Conservation (phyloP, 2,113 vertebrate genomes). For the Morone chrysops region DNA sequence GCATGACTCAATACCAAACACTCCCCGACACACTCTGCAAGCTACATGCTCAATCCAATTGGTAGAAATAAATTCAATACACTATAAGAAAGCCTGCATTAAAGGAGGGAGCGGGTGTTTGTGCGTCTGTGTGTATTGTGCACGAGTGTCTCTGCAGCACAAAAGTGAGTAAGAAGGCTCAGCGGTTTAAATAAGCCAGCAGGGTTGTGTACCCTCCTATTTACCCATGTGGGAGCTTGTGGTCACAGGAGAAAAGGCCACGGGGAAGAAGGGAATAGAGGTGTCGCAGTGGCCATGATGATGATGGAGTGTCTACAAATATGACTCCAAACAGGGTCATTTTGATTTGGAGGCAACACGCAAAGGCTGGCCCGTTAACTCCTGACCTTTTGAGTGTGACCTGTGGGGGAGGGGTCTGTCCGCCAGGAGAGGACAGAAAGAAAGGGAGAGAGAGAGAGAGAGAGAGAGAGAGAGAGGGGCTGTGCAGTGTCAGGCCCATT, state of each 20-base stretch:
- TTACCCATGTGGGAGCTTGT: slow-evolving; percentile 69
- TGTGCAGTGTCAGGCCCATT: slow-evolving; percentile 88
- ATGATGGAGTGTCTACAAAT: slow-evolving; percentile 87
- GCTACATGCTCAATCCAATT: slow-evolving; percentile 68
- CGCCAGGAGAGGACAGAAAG: slow-evolving; percentile 70
- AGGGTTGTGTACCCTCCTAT: slow-evolving; percentile 72
- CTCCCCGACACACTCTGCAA: slow-evolving; percentile 71
- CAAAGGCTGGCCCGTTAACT: slow-evolving; percentile 85
- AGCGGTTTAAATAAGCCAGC: slow-evolving; percentile 79
- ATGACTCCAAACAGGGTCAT: slow-evolving; percentile 87
- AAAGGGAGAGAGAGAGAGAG: slow-evolving; percentile 64
- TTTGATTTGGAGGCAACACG: slow-evolving; percentile 81
- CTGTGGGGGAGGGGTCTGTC: slow-evolving; percentile 73
- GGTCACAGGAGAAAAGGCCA: slow-evolving; percentile 73
- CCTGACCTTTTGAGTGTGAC: slow-evolving; percentile 84
- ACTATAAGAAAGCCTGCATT: slow-evolving; percentile 61
- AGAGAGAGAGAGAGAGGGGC: slow-evolving; percentile 75
- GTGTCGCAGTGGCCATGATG: slow-evolving; percentile 78
- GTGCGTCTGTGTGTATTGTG: slow-evolving; percentile 41
- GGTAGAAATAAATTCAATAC: slow-evolving; percentile 75
- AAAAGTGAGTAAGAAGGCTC: slow-evolving; percentile 60
- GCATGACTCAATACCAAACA: slow-evolving; percentile 78
- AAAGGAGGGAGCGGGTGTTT: slow-evolving; percentile 43
- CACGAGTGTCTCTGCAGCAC: slow-evolving; percentile 43
- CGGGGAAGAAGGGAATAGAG: slow-evolving; percentile 78